These are phyloP conservation scores for Ptilonorhynchus violaceus DNA, from an alignment of 2,113 vertebrate species.

Conservation along the genomic window DNA sequence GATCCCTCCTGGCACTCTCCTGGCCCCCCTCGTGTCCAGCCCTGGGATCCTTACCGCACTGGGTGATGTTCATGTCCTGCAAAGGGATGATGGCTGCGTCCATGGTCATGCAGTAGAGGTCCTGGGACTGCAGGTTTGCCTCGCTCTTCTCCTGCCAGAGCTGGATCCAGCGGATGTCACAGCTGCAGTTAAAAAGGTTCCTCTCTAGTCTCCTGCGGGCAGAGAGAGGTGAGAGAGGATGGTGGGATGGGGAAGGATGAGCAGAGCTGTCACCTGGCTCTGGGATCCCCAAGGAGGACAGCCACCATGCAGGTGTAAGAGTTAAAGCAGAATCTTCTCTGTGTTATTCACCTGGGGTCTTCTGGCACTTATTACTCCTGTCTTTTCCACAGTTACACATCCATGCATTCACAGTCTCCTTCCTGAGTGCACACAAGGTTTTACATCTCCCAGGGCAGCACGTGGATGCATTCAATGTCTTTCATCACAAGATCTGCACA, in stretches of 20 bases:
- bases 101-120: constrained; percentile 84
- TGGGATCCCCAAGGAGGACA: neutral
- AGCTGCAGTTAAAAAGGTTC: constrained; percentile 93
- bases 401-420: accelerated
- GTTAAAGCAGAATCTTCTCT: neutral
- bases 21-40: accelerated
- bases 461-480: accelerated
- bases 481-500: neutral
- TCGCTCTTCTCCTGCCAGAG: constrained; percentile 93
- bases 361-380: accelerated
- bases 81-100: constrained; percentile 81
- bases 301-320: neutral
- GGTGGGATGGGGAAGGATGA: neutral
- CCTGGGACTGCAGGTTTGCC: constrained; percentile 85
- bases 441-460: neutral
- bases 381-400: neutral
- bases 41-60: constrained; percentile 82
- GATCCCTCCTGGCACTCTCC: neutral
- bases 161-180: constrained; percentile 97
- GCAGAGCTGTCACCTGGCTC: neutral
- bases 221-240: neutral
- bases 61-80: constrained; percentile 90
- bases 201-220: constrained; percentile 83
- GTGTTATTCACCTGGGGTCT: accelerated
- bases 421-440: neutral